Conservation (phyloP, 2,113 vertebrate genomes). For the Salvelinus fontinalis region DNA sequence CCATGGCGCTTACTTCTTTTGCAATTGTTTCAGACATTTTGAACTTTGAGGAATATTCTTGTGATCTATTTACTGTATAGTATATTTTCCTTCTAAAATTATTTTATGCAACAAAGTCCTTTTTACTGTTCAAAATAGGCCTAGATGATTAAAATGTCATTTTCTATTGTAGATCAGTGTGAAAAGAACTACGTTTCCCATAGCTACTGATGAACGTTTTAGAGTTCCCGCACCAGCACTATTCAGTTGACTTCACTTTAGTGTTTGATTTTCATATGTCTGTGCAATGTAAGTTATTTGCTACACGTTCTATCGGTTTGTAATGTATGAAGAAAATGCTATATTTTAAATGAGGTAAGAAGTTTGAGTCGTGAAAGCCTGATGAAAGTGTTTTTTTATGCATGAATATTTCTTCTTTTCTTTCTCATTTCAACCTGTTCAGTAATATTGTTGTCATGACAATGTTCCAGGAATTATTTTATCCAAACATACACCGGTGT, state of each 20-base stretch:
- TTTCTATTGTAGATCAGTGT: too few relatives aligned
- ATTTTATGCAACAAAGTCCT: background rate
- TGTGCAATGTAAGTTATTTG: conserved; percentile 43
- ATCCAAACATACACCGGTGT: too few relatives aligned
- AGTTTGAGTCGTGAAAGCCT: background rate
- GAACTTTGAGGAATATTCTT: background rate
- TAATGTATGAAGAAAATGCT: conserved; percentile 24
- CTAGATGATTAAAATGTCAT: background rate
- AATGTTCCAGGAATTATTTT: too few relatives aligned
- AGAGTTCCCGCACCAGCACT: conserved; percentile 1
- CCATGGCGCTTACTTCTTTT: conserved; percentile 11
- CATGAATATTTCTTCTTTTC: too few relatives aligned
- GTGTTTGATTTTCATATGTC: conserved; percentile 11
- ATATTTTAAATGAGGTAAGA: conserved; percentile 31
- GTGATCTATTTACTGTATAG: background rate
- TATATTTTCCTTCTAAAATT: background rate
- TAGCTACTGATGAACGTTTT: background rate
- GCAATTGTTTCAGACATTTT: background rate
- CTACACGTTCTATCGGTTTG: background rate
- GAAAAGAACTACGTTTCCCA: too few relatives aligned
- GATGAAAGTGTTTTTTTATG: background rate
- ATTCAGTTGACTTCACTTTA: conserved; percentile 7
- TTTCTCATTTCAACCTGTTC: too few relatives aligned
- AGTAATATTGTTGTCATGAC: too few relatives aligned
- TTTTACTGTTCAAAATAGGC: background rate